Conservation (phyloP, 2,888 invertebrate genomes). For the Neoitamus cyanurus region DNA sequence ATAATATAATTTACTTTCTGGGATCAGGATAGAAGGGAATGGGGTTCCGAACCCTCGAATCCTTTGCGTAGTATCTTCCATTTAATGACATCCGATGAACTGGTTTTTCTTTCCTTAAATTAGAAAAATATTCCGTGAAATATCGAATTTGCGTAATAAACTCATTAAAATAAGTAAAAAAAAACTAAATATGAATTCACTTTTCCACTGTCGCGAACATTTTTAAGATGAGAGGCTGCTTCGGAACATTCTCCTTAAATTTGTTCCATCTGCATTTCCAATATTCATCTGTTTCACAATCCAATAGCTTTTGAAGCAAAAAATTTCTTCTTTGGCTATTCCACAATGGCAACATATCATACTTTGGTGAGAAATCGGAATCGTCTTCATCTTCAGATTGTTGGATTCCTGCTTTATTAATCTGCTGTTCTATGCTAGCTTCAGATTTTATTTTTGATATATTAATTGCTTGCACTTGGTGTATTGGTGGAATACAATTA, state of each 20-base stretch:
- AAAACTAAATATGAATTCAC: too few species aligned
- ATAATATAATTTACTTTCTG: background rate
- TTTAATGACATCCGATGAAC: background rate
- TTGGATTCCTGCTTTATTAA: background rate
- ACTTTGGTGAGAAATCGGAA: background rate
- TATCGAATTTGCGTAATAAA: background rate
- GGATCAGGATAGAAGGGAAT: constrained; percentile 1
- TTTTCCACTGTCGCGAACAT: background rate
- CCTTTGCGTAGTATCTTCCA: background rate
- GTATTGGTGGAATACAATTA: background rate
- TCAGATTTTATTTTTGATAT: background rate
- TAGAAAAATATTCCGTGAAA: background rate
- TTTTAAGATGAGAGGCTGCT: background rate
- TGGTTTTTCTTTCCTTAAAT: background rate
- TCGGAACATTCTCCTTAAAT: background rate
- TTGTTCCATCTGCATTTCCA: background rate
- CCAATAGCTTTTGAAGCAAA: background rate
- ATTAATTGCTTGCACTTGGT: background rate
- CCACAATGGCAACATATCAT: background rate
- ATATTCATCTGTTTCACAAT: background rate
- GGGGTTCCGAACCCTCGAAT: background rate
- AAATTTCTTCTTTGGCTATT: background rate
- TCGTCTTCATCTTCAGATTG: background rate
- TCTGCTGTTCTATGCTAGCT: background rate
- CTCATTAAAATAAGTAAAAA: too few species aligned